Conservation (phyloP, 2,797 vertebrate genomes). For the Cyprinodon diabolis region DNA sequence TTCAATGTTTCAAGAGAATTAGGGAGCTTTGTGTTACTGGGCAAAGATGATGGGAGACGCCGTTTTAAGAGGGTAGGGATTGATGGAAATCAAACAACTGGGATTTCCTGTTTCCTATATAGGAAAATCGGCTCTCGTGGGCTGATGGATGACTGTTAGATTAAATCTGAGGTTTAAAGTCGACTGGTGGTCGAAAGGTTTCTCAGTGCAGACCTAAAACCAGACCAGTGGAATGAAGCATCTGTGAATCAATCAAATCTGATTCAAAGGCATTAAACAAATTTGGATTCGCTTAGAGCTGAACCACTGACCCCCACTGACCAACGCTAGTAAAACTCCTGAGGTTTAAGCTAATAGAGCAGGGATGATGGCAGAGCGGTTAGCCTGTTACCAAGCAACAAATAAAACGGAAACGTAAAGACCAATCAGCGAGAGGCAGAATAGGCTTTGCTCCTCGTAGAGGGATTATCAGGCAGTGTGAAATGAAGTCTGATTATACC, state of each 20-base stretch:
- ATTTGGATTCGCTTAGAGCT: background rate
- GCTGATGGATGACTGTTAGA: constrained; percentile 50
- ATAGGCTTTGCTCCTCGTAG: constrained; percentile 59
- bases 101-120: constrained; percentile 66
- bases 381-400: constrained; percentile 53
- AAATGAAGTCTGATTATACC: constrained; percentile 73
- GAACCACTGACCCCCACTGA: constrained; percentile 28
- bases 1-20: background rate
- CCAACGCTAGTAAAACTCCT: constrained; percentile 12
- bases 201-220: constrained; percentile 26
- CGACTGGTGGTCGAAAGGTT: constrained; percentile 34
- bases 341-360: constrained; percentile 40
- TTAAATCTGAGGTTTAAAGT: constrained; percentile 34
- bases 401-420: constrained; percentile 56
- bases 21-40: background rate
- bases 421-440: constrained; percentile 64
- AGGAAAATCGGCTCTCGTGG: constrained; percentile 35
- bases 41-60: constrained; percentile 4
- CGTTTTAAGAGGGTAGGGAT: constrained; percentile 35
- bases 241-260: background rate
- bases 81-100: constrained; percentile 39
- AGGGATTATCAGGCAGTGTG: constrained; percentile 71
- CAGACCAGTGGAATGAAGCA: background rate
- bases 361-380: constrained; percentile 41
- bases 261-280: constrained; percentile 3